A percentile compares a stretch with the other conserved stretches of the same genome.
These are phyloP conservation scores for Gymnosoma rotundatum DNA, from an alignment of 2,888 invertebrate species.

Conservation along the genomic window DNA sequence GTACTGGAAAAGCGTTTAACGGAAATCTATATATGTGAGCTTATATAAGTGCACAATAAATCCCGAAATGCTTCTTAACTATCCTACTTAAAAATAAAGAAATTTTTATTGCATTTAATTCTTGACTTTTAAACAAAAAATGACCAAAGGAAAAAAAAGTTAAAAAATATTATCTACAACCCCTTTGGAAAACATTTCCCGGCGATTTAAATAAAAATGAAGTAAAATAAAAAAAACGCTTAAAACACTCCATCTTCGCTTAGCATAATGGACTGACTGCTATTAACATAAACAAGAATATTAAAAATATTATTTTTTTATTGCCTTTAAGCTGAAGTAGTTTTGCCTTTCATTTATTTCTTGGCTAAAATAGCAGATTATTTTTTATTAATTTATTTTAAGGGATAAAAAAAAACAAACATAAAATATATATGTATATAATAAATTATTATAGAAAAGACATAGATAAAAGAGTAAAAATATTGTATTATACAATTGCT, in stretches of 20 bases:
- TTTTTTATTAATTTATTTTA: background rate
- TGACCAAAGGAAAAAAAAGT: too few species aligned
- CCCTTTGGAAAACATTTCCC: too few species aligned
- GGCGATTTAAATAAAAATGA: too few species aligned
- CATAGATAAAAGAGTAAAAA: background rate
- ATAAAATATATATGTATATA: constrained; percentile 12
- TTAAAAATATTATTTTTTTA: background rate
- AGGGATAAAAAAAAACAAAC: background rate
- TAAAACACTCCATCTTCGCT: constrained; percentile 4
- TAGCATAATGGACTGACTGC: constrained; percentile 5
- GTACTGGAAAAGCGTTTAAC: too few species aligned
- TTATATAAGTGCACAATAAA: too few species aligned
- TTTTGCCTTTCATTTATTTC: constrained; percentile 14
- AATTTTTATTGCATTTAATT: too few species aligned
- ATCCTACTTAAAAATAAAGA: too few species aligned
- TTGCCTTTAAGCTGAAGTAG: background rate
- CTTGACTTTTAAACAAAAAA: too few species aligned
- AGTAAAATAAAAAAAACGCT: background rate
- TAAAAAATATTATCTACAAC: too few species aligned
- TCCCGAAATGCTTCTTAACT: too few species aligned
- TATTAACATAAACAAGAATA: background rate
- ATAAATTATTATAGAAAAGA: constrained; percentile 45
- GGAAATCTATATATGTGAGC: too few species aligned
- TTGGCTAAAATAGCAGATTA: constrained; percentile 20
- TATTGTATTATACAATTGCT: constrained; percentile 46